Conservation (phyloP, 2,113 vertebrate species). For the Pundamilia nyererei region DNA sequence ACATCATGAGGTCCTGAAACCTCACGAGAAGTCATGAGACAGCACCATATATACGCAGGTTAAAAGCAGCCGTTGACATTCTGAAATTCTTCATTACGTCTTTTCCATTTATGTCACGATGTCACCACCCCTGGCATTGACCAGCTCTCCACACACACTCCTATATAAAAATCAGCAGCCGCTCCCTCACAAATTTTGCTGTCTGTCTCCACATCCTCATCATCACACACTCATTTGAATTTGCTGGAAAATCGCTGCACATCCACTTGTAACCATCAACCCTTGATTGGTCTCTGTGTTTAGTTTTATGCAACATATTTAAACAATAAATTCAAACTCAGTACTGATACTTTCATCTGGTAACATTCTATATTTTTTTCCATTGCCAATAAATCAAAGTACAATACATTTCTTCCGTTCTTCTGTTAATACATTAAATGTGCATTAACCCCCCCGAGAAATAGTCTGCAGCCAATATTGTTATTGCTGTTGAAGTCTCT, state of each 20-base stretch:
- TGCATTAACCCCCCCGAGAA: neutral
- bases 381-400: neutral
- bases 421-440: neutral
- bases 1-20: neutral
- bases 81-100: neutral
- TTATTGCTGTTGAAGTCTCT: neutral
- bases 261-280: neutral
- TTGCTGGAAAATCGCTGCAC: neutral
- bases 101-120: neutral
- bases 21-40: neutral
- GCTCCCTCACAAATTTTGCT: neutral
- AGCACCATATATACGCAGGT: neutral
- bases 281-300: neutral
- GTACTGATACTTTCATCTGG: neutral
- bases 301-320: neutral
- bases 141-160: neutral
- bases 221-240: neutral
- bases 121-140: neutral
- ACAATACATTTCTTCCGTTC: neutral
- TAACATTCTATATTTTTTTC: neutral
- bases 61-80: neutral
- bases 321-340: neutral
- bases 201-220: neutral
- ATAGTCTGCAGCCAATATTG: neutral
- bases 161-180: neutral